Base-by-base conservation (phyloP, 1,140 invertebrate species). In the Uloborus diversus region DNA sequence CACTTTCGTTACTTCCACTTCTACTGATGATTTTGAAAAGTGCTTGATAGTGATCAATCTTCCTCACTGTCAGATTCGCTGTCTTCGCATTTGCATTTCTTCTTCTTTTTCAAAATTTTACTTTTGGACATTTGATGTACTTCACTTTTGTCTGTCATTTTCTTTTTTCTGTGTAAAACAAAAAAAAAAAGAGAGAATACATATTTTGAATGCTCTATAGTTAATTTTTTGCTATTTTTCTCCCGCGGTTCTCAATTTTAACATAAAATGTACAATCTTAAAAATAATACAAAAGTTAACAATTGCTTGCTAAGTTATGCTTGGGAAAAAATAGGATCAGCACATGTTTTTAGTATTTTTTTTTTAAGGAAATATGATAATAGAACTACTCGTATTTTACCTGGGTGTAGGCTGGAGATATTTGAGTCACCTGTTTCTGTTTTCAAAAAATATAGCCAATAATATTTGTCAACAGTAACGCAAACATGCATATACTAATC, bases 31-130 rank as follows among this genome's bases (percentile, higher is more conserved):
- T 20, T 47, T 17, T 13, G 2, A 30, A 17, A 65, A 4, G 20
- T 27, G 4, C 47, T 42, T 65, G 13, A 47, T 0, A 11, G 4
- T 65, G 28, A 11, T 13, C 47, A 32, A 0, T 42, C 37, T 47
- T 47, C 62, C 20, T 65, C 62, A 23, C 62, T 65, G 11, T 65
- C 33, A 4, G 62, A 65, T 25, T 65, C 62, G 2, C 57, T 61
- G 28, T 61, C 57, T 11, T 28, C 27, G 11, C 57, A 61, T 23
- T 61, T 61, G 7, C 57, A 61, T 30, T 47, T 47, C 37, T 47
- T 47, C 17, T 47, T 17, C 37, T 47, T 47, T 47, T 47, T 47
- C 32, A 30, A 25, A 30, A 30, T 30, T 32, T 61, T 61, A 30
- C 37, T 47, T 17, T 9, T 9, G 37, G 17, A 30, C 7, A 17